These are phyloP conservation scores for Biston stratarius DNA, from an alignment of 2,888 invertebrate genomes.

Conservation along the genomic window DNA sequence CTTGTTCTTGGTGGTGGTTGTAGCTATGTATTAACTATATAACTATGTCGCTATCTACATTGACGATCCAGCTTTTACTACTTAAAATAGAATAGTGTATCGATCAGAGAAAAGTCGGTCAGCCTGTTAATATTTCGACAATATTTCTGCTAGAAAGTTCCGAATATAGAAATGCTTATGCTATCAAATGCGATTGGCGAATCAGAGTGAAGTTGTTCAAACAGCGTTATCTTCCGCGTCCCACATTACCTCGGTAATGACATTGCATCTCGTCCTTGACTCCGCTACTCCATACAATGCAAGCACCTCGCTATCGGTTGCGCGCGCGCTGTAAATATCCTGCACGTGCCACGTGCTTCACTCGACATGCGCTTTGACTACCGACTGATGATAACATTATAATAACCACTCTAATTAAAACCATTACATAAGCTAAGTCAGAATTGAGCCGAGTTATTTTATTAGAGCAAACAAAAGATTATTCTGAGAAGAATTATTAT, in stretches of 20 bases:
- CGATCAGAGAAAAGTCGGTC: constrained; percentile 22
- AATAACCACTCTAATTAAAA: constrained; percentile 37
- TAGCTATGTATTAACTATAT: background rate
- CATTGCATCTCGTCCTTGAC: constrained; percentile 78
- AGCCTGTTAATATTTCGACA: background rate
- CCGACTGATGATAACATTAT: constrained; percentile 33
- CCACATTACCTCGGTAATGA: constrained; percentile 61
- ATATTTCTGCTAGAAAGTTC: background rate
- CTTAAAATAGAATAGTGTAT: constrained; percentile 28
- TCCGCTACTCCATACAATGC: constrained; percentile 57
- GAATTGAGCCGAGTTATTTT: no score
- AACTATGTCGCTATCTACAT: background rate
- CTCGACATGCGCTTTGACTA: constrained; percentile 50
- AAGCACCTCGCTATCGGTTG: constrained; percentile 73
- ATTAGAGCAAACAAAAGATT: no score
- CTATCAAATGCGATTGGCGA: constrained; percentile 16
- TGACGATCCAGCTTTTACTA: background rate
- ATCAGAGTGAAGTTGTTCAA: constrained; percentile 39
- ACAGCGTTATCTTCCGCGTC: constrained; percentile 62
- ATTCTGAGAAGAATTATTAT: no score
- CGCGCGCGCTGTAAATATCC: constrained; percentile 79
- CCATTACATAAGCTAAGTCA: constrained; percentile 19
- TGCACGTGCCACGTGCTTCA: constrained; percentile 72
- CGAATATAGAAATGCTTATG: background rate
- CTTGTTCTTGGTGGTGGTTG: constrained; percentile 56